Evolutionary conservation across 2,888 invertebrate species (phyloP), one percentile per base, ranked within the genome.

Genomic region (Eretmocerus hayati): DNA sequence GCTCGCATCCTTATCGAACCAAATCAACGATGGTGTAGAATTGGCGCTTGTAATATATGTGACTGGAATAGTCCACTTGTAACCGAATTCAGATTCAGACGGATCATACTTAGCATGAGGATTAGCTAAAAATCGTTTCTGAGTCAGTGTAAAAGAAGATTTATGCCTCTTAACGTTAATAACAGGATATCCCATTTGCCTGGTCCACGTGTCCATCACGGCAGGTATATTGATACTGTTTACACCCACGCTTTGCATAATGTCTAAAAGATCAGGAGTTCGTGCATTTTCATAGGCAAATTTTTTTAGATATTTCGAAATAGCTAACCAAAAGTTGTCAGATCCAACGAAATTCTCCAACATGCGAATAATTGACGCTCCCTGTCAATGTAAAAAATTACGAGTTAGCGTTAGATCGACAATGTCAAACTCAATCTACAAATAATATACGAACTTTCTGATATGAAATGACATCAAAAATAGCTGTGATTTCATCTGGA

Each of bases 401-500:
- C n/a, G n/a, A n/a, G n/a, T n/a, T n/a, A n/a, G n/a, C n/a, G n/a
- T n/a, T n/a, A n/a, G n/a, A n/a, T n/a, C n/a, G n/a, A n/a, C n/a
- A n/a, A n/a, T n/a, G n/a, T n/a, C n/a, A n/a, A n/a, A n/a, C n/a
- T n/a, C n/a, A n/a, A 19, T 23, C 18, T 30, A 22, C 16, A 6
- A 11, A 37, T 36, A 36, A 35, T 35, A 38, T 11, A 9, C 19
- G n/a, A 69, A 88, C 90, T 79, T 95, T 95, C 54, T 81, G 83
- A 64, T 96, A 96, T 0, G 93, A 90, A 54, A 96, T 94, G 0
- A 79, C 72, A 69, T 95, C 94, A 66, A 95, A 95, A 47, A 93
- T 84, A 57, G 90, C 86, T 0, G 88, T 90, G 46, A 96, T 94
- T 75, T 95, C 84, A 66, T 87, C 85, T 0, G 94, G 93, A 55